Evolutionary conservation across 2,888 invertebrate species (phyloP), one percentile per base, ranked within the genome.

Genomic region (Pemphredon lugubris): DNA sequence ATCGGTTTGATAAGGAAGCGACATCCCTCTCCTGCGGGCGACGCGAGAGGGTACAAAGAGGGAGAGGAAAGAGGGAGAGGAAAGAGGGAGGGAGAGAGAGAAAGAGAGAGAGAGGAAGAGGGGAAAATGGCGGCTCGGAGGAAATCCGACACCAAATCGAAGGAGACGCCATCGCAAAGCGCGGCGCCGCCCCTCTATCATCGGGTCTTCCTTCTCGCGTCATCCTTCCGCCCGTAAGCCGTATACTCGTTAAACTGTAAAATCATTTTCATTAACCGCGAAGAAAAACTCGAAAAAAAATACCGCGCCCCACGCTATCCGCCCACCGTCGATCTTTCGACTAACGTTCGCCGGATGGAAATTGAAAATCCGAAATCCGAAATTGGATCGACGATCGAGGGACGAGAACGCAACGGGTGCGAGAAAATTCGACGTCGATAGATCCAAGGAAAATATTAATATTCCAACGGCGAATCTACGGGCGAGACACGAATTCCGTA

Each of bases 121-220:
- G 83, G 82, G 85, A 89, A 88, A 89, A 89, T 89, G 89, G 89
- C 88, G 88, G 84, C 85, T 65, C 79, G 79, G 82, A 81, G 83
- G 89, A 83, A 85, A 89, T 83, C 77, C 81, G 89, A 89, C 89
- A 87, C 89, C 86, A 84, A 88, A 89, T 89, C 89, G 89, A 89
- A 89, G 88, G 86, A 89, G 89, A 89, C 88, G 89, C 89, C 89
- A 89, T 89, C 86, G 88, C 88, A 83, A 87, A 83, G 81, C 84
- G 82, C 86, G 85, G 84, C 86, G 84, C 84, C 88, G 88, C 88
- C 87, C 87, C 89, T 85, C 84, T 85, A 84, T 86, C 85, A 86
- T 83, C 77, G 76, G 70, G 67, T 81, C 63, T 71, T 68, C 65
- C 39, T 58, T 47, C 65, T 51, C 57, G 55, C 67, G 68, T 76